These are phyloP conservation scores for Psylliodes chrysocephalus DNA, from an alignment of 2,888 invertebrate species.

Conservation along the genomic window DNA sequence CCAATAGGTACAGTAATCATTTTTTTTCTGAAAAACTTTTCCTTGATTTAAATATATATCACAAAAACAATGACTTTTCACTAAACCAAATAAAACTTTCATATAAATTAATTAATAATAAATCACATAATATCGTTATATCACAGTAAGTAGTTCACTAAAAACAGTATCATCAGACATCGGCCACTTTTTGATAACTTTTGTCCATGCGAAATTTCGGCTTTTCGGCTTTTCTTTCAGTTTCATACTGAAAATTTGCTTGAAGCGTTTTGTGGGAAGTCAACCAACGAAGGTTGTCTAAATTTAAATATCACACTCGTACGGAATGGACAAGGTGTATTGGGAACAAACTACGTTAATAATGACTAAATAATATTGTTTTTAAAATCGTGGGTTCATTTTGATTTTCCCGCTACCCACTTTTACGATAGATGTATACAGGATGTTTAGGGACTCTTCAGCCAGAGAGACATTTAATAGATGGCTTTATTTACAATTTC, in stretches of 20 bases:
- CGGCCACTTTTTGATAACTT: too few species aligned
- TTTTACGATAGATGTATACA: too few species aligned
- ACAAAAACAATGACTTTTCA: conserved; percentile 13
- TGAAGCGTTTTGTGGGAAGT: conserved; percentile 6
- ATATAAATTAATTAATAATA: neutral
- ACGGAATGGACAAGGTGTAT: conserved; percentile 11
- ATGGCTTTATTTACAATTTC: too few species aligned
- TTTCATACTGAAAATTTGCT: conserved; percentile 14
- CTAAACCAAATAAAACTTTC: neutral
- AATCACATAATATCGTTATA: neutral
- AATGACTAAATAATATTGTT: too few species aligned
- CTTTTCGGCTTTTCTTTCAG: conserved; percentile 12
- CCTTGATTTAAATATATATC: neutral
- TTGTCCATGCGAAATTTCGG: conserved; percentile 2
- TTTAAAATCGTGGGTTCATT: neutral
- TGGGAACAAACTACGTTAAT: neutral
- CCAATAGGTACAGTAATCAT: conserved; percentile 52
- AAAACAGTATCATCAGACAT: conserved; percentile 7
- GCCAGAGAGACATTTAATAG: too few species aligned
- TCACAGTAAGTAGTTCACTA: neutral
- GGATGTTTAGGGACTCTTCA: too few species aligned
- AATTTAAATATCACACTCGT: conserved; percentile 37
- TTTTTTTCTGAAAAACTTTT: conserved; percentile 3
- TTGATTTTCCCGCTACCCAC: too few species aligned
- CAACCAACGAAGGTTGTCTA: conserved; percentile 29